Evolutionary conservation across 2,888 invertebrate species (phyloP).

Genomic region (Chrysina gloriosa): DNA sequence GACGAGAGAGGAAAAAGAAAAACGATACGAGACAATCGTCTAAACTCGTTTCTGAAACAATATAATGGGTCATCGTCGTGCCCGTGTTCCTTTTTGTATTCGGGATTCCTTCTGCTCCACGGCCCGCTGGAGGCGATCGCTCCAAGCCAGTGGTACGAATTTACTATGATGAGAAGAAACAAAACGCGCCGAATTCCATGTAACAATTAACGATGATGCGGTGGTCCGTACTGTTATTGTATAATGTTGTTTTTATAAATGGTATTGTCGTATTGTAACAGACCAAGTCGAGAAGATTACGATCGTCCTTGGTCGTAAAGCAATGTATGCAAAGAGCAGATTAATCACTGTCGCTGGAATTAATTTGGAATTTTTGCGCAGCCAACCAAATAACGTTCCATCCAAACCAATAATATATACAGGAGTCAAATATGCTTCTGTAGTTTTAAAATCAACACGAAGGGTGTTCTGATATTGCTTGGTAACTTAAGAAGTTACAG

Average conservation of each 20-base stretch:
- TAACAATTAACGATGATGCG: constrained; percentile 19
- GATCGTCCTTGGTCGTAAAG: background rate
- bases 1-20: background rate
- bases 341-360: background rate
- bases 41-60: constrained; percentile 34
- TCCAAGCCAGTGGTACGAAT: background rate
- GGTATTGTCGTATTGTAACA: background rate
- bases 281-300: background rate
- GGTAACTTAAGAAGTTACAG: too few relatives aligned
- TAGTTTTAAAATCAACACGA: too few relatives aligned
- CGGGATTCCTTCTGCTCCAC: constrained; percentile 12
- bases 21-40: constrained; percentile 9
- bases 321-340: background rate
- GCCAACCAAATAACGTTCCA: too few relatives aligned
- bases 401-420: too few relatives aligned
- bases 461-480: too few relatives aligned
- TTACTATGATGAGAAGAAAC: background rate
- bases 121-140: constrained; percentile 4
- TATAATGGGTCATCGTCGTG: constrained; percentile 30
- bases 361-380: constrained; percentile 10
- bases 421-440: too few relatives aligned
- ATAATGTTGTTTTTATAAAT: constrained; percentile 18
- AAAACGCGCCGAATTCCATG: constrained; percentile 22
- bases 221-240: constrained; percentile 18
- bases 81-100: constrained; percentile 19